Percentiles rank a stretch among this genome's conserved stretches.
Conservation (phyloP, 2,113 vertebrate species). For the Acanthochromis polyacanthus region DNA sequence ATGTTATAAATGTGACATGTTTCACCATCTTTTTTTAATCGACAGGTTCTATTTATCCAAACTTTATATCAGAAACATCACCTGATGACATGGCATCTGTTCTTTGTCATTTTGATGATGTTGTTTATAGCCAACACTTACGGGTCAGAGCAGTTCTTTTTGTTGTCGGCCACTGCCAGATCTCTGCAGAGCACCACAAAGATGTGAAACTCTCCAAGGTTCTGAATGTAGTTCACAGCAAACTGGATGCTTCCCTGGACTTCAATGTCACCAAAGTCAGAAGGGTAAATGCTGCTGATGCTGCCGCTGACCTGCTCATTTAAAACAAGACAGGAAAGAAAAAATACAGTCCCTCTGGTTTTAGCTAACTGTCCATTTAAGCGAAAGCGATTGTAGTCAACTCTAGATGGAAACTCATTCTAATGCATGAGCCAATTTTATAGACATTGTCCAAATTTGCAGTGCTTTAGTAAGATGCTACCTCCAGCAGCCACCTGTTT, state of each 20-base stretch:
- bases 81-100: neutral
- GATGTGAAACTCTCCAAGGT: conserved; percentile 91
- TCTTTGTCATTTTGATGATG: neutral
- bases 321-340: conserved; percentile 22
- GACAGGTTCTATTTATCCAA: neutral
- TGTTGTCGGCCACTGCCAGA: conserved; percentile 89
- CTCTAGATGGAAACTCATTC: too few relatives aligned
- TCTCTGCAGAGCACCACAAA: conserved; percentile 93
- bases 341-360: neutral
- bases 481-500: too few relatives aligned
- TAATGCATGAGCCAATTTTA: too few relatives aligned
- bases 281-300: conserved; percentile 89
- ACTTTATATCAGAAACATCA: neutral
- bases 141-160: conserved; percentile 93
- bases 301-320: conserved; percentile 89
- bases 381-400: too few relatives aligned
- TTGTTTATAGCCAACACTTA: conserved; percentile 78
- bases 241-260: conserved; percentile 93
- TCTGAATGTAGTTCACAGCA: conserved; percentile 92
- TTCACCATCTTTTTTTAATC: too few relatives aligned
- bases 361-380: too few relatives aligned
- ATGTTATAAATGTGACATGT: too few relatives aligned
- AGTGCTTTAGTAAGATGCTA: too few relatives aligned
- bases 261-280: conserved; percentile 88
- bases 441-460: too few relatives aligned